phyloP scores from a whole-genome alignment of 2,797 vertebrate genomes.

The Gadopsis bispinosus region DNA sequence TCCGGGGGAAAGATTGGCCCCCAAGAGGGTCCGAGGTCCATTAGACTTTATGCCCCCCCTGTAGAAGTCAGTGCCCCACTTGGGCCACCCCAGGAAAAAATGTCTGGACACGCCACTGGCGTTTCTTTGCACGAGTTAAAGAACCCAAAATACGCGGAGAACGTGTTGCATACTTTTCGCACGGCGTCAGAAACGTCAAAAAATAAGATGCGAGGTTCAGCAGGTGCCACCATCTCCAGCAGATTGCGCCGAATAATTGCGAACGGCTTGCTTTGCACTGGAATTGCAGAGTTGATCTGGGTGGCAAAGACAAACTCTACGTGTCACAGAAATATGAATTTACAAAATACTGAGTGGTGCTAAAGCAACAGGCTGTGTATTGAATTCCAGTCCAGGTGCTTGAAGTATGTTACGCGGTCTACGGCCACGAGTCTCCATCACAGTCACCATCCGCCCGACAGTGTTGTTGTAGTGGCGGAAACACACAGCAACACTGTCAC shows the following conservation, averaged over 20 bases:
- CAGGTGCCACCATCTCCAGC: background rate
- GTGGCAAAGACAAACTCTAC: background rate
- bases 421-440: background rate
- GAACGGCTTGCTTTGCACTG: background rate
- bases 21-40: no score
- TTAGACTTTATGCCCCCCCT: no score
- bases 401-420: background rate
- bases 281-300: background rate
- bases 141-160: background rate
- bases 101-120: no score
- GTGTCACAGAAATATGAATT: background rate
- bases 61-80: no score
- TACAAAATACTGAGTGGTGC: background rate
- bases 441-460: background rate
- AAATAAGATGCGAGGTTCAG: background rate
- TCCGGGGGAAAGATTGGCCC: no score
- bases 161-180: background rate
- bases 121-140: background rate
- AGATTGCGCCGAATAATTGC: background rate
- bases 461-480: background rate
- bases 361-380: background rate
- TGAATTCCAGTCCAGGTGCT: background rate
- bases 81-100: no score
- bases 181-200: background rate
- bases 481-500: no score